phyloP scores from a whole-genome alignment of 2,888 invertebrate genomes.

The Rosalia funebris region DNA sequence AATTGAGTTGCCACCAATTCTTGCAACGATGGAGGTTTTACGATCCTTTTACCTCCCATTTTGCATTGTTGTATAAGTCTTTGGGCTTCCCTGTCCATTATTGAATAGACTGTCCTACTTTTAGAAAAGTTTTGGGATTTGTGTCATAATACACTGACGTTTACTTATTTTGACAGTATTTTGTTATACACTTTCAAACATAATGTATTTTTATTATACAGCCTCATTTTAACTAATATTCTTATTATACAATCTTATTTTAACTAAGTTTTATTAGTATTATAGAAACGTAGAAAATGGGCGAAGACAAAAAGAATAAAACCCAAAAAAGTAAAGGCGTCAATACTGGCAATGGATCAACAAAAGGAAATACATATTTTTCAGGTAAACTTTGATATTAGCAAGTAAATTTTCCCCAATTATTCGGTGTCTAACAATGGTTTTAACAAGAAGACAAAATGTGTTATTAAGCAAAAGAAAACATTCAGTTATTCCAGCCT shows the following conservation, averaged over 20 bases:
- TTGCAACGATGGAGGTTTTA: conserved; percentile 42
- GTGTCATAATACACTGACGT: neutral
- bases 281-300: conserved; percentile 12
- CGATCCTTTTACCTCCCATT: conserved; percentile 28
- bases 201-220: too few species aligned
- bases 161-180: neutral
- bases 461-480: too few species aligned
- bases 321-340: conserved; percentile 20
- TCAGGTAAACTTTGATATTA: conserved; percentile 4
- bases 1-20: conserved; percentile 52
- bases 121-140: neutral
- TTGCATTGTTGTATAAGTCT: conserved; percentile 38
- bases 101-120: neutral
- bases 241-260: too few species aligned
- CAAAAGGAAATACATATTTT: conserved; percentile 12
- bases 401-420: too few species aligned
- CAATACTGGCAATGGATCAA: neutral
- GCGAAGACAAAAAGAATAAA: conserved; percentile 13
- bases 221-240: too few species aligned
- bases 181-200: neutral
- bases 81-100: conserved; percentile 37
- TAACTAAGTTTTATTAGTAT: neutral
- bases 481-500: too few species aligned
- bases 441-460: too few species aligned
- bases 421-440: too few species aligned